Percentiles rank a stretch among this genome's conserved stretches.
Conservation (phyloP, 2,113 vertebrate species). For the Desmodus rotundus region DNA sequence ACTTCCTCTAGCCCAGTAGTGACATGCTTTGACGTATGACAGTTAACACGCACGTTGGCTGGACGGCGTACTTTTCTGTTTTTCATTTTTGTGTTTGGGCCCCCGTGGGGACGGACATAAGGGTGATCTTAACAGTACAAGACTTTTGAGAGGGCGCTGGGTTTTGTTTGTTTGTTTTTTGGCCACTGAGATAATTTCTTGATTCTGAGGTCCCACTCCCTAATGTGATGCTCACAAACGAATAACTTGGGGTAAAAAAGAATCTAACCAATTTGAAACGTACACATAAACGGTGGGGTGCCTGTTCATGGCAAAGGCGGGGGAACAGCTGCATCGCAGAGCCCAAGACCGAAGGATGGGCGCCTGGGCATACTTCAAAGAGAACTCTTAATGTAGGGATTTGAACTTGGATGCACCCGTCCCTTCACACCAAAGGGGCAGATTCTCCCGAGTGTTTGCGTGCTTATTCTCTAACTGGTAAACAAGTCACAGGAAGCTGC, state of each 20-base stretch:
- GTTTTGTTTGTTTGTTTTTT: not conserved
- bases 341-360: not conserved
- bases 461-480: not conserved
- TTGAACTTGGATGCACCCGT: not conserved
- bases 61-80: not conserved
- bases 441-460: not conserved
- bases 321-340: not conserved
- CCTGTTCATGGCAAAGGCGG: not conserved
- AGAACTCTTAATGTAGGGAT: not conserved
- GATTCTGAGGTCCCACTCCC: not conserved
- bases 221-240: not conserved
- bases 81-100: not conserved
- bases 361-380: not conserved
- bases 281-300: not conserved
- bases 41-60: not conserved
- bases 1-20: accelerated
- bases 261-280: not conserved
- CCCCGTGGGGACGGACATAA: not conserved
- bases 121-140: not conserved
- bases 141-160: not conserved
- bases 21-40: not conserved
- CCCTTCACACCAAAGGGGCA: not conserved
- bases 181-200: not conserved
- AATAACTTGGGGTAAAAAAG: no score
- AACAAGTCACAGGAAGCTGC: not conserved